A percentile compares a stretch with the other conserved stretches of the same genome.
Conservation (phyloP, 2,888 invertebrate species). For the Oasisia sp. region DNA sequence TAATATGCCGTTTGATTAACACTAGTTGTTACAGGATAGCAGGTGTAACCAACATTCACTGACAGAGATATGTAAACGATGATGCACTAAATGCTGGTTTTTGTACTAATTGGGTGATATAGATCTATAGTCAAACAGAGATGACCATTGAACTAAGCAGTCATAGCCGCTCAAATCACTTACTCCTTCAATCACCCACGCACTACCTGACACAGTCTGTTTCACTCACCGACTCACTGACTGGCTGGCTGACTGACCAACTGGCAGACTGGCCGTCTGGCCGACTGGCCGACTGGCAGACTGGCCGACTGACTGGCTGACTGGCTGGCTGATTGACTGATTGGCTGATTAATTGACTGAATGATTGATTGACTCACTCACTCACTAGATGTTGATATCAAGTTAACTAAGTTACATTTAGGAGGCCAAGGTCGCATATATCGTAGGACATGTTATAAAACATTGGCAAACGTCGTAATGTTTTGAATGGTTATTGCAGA, state of each 20-base stretch:
- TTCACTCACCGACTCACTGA: neutral
- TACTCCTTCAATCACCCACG: neutral
- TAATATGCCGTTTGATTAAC: neutral
- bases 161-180: no score
- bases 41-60: neutral
- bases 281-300: no score
- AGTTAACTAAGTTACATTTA: no score
- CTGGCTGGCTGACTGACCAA: no score
- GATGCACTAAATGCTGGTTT: neutral
- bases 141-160: no score
- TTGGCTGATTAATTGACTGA: neutral
- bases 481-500: no score
- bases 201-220: neutral
- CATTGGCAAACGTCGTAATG: no score
- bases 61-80: neutral
- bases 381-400: neutral
- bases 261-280: no score
- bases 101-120: neutral
- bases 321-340: no score
- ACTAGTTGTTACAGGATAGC: neutral
- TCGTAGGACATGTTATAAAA: no score
- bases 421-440: no score
- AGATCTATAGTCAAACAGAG: neutral
- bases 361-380: neutral
- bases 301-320: no score